Evolutionary conservation across 2,797 vertebrate genomes (phyloP), one percentile per base, ranked within the genome.

Genomic region (Micropoecilia bifurca): DNA sequence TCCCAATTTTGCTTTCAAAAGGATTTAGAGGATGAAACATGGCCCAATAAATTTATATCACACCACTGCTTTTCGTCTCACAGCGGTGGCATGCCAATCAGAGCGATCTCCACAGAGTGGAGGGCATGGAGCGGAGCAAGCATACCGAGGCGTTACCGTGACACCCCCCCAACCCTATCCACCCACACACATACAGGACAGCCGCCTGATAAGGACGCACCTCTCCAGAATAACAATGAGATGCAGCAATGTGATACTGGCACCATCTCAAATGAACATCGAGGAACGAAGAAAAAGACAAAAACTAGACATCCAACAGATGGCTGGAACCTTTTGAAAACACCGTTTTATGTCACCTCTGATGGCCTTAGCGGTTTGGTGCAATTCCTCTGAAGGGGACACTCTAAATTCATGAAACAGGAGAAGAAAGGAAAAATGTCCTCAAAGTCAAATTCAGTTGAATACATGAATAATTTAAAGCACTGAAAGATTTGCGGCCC

Each of bases 381-480:
- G 25, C 63, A 13, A 46, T 76, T 22, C 76, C 74, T 83, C 86
- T 80, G 82, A 91, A 87, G 86, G 77, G 59, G 82, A 75, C 85
- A 85, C 87, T 93, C 83, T 88, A 88, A 92, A 91, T 91, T 89
- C 92, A 92, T 86, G 88, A 91, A 88, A 88, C 82, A 90, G 74
- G 71, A 87, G 83, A 88, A 90, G 84, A 90, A 88, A 85, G 78
- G 14, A 47, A 76, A 74, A 82, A 82, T 87, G 75, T 79, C 90
- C 89, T 88, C 82, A 91, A 87, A 89, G 85, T 92, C 88, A 85
- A 83, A 89, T 91, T 92, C 59, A 90, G 92, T 93, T 92, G 90
- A 93, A 94, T 92, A 90, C 71, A 93, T 95, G 87, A 94, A 95
- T 95, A 93, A 93, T 95, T 94, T 89, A 93, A 69, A 57, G 79